Conservation (phyloP, 2,888 invertebrate genomes). For the Pimpla rufipes region DNA sequence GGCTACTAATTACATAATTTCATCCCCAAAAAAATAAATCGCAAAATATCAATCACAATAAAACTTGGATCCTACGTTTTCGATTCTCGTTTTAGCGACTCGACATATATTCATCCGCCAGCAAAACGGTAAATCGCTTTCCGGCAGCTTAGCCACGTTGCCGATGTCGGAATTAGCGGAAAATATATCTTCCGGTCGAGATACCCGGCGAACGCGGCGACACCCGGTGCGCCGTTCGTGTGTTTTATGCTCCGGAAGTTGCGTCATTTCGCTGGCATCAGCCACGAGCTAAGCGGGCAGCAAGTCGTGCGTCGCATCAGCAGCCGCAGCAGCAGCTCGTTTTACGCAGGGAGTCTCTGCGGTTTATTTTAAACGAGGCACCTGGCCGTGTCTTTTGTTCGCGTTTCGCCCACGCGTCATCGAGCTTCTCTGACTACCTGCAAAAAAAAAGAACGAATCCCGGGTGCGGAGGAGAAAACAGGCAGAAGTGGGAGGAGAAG, state of each 20-base stretch:
- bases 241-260: background rate
- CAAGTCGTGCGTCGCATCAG: constrained; percentile 17
- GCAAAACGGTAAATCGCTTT: background rate
- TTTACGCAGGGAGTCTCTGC: constrained; percentile 33
- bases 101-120: too few relatives aligned
- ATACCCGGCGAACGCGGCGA: background rate
- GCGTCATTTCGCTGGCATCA: background rate
- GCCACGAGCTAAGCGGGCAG: background rate
- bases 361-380: constrained; percentile 43
- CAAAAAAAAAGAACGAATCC: constrained; percentile 53
- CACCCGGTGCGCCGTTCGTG: background rate
- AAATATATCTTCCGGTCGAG: constrained; percentile 3
- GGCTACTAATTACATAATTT: too few relatives aligned
- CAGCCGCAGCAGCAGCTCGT: constrained; percentile 24
- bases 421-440: constrained; percentile 51
- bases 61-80: too few relatives aligned
- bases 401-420: constrained; percentile 38
- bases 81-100: too few relatives aligned
- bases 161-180: background rate
- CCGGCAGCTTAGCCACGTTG: background rate
- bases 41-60: too few relatives aligned
- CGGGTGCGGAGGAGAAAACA: background rate
- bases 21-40: too few relatives aligned
- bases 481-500: background rate
- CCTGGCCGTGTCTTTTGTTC: constrained; percentile 44